Conservation (phyloP, 2,797 vertebrate genomes). For the Enteromius mattozi region DNA sequence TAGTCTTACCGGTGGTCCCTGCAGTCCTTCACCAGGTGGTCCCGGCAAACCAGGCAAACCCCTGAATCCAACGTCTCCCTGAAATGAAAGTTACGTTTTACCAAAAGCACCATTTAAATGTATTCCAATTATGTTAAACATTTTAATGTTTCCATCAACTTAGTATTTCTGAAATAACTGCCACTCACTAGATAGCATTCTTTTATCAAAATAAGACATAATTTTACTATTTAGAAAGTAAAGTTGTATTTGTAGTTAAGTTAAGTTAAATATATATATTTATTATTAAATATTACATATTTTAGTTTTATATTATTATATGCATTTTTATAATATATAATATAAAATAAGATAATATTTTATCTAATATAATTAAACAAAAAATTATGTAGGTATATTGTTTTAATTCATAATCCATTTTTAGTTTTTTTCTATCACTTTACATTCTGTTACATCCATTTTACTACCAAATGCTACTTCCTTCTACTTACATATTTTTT, state of each 20-base stretch:
- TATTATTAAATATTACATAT: neutral
- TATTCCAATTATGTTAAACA: neutral
- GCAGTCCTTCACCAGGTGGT: constrained; percentile 85
- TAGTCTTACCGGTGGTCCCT: constrained; percentile 84
- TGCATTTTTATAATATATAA: too few relatives aligned
- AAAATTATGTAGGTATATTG: neutral
- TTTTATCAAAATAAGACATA: neutral
- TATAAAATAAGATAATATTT: neutral
- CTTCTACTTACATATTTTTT: neutral
- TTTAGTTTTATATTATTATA: too few relatives aligned
- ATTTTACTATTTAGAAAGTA: neutral
- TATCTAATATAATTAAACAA: neutral
- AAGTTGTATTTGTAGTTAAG: neutral
- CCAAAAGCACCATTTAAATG: neutral
- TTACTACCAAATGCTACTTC: neutral
- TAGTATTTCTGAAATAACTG: neutral
- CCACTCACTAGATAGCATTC: neutral
- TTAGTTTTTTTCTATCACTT: neutral
- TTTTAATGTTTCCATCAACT: neutral
- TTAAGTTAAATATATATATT: neutral
- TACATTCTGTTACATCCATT: neutral
- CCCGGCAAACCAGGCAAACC: constrained; percentile 84
- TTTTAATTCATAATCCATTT: neutral
- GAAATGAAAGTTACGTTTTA: constrained; percentile 13
- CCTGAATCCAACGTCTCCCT: constrained; percentile 89